Evolutionary conservation across 2,888 invertebrate genomes (phyloP), one percentile per base, ranked within the genome.

Genomic region (Pristionchus mayeri): DNA sequence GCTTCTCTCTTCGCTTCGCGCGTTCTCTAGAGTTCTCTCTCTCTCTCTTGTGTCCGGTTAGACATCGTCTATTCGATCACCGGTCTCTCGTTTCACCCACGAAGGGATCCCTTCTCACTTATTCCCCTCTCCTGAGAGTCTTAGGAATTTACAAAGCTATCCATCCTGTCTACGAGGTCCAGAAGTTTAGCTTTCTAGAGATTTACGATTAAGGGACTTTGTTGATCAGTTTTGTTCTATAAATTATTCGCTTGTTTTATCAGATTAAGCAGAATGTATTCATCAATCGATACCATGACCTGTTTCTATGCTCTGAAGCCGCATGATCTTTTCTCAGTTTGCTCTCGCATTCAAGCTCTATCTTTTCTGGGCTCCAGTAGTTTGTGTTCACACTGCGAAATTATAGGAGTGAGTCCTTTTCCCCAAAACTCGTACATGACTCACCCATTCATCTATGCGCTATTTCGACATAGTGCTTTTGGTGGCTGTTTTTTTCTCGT

Each of bases 41-140:
- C 76, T 76, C 24, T 48, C 16, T 18, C 27, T 21, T n/a, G 76
- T 44, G 76, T 48, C 48, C 48, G 48, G 44, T 48, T 76, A 44
- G 76, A 76, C 76, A 48, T 44, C 48, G 44, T 48, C 48, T 48
- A 76, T 76, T 76, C 76, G 76, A 76, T 76, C 76, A 76, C 76
- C 76, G 76, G 76, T 76, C 76, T 76, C 48, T 48, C 67, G 67
- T 67, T 67, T 67, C 67, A 67, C 67, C 67, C 67, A 21, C 67
- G 7, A 37, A 37, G 67, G 37, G 67, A 67, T n/a, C 67, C 67
- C 24, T 18, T 18, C 37, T 67, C 67, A 21, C 67, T 67, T 37
- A 67, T 60, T 24, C 60, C 30, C 30, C 27, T 30, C 27, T 3
- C 9, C 54, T 21, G 3, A 7, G n/a, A 54, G 54, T n/a, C n/a